phyloP scores from a whole-genome alignment of 2,797 vertebrate species.

The Gouania willdenowi region DNA sequence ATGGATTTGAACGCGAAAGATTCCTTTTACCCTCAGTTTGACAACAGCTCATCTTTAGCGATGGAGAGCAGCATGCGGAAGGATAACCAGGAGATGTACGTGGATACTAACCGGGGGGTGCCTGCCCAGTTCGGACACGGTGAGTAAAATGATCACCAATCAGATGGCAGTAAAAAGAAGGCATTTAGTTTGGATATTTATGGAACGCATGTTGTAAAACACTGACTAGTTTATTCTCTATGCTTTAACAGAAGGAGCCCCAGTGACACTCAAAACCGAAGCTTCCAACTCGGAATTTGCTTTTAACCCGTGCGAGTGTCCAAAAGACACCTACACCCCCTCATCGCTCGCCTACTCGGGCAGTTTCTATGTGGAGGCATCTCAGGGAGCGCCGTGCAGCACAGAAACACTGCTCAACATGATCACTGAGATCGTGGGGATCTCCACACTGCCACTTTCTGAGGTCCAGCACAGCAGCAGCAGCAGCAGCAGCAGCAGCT shows the following conservation, averaged over 20 bases:
- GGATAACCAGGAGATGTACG: constrained; percentile 77
- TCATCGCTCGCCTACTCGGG: constrained; percentile 92
- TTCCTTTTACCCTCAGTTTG: constrained; percentile 83
- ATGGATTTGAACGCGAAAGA: constrained; percentile 92
- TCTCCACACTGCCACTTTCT: constrained; percentile 84
- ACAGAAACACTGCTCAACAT: constrained; percentile 95
- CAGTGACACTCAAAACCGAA: constrained; percentile 80
- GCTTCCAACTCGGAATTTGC: constrained; percentile 78
- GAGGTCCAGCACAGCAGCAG: constrained; percentile 76
- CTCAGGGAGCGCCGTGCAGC: constrained; percentile 89
- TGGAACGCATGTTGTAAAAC: constrained; percentile 52
- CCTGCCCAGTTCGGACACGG: constrained; percentile 82
- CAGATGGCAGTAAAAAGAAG: too few species aligned
- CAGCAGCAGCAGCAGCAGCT: constrained; percentile 65
- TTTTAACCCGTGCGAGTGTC: constrained; percentile 78
- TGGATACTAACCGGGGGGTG: constrained; percentile 73
- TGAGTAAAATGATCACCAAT: too few species aligned
- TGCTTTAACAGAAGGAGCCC: constrained; percentile 69
- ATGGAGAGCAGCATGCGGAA: constrained; percentile 75
- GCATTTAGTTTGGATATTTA: constrained; percentile 45
- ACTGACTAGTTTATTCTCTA: constrained; percentile 43
- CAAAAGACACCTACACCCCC: constrained; percentile 75
- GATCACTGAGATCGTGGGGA: constrained; percentile 95
- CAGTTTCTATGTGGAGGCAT: constrained; percentile 95
- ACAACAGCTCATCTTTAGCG: constrained; percentile 77